Percentiles rank a stretch among this genome's conserved stretches.
phyloP scores from a whole-genome alignment of 1,140 invertebrate species.

The Drosophila tropicalis region DNA sequence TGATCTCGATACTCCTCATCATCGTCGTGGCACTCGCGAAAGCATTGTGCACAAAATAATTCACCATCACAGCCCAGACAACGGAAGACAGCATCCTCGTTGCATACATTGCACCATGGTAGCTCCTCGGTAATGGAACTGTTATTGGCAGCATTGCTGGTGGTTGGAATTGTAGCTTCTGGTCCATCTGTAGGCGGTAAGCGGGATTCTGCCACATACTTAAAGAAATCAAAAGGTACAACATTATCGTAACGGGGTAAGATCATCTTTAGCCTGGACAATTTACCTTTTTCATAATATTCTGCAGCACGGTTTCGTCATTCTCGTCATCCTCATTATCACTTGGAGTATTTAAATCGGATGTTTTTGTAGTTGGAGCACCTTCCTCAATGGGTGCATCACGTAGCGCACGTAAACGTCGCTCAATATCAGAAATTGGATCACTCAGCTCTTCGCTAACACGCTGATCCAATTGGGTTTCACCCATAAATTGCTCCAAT shows the following conservation, averaged over 20 bases:
- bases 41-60: slow-evolving; percentile 89
- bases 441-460: slow-evolving; percentile 83
- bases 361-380: neutral
- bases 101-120: slow-evolving; percentile 91
- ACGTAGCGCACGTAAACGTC: slow-evolving; percentile 81
- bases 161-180: neutral
- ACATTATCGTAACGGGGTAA: neutral
- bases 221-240: neutral
- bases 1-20: slow-evolving; percentile 78
- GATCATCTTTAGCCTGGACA: too few species aligned
- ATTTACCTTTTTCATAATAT: slow-evolving; percentile 74
- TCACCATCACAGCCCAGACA: slow-evolving; percentile 89
- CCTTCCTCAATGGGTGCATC: slow-evolving; percentile 62
- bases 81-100: slow-evolving; percentile 88
- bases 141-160: neutral
- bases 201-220: slow-evolving; percentile 73
- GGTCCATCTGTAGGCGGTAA: slow-evolving; percentile 66
- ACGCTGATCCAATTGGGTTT: slow-evolving; percentile 84
- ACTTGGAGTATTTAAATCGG: slow-evolving; percentile 73
- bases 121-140: slow-evolving; percentile 85
- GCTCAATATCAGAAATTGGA: slow-evolving; percentile 84
- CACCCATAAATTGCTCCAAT: slow-evolving; percentile 85
- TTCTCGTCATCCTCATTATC: slow-evolving; percentile 82
- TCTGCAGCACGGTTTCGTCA: slow-evolving; percentile 82
- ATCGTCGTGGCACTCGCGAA: slow-evolving; percentile 84